phyloP scores from a whole-genome alignment of 2,113 vertebrate species.

The Xenopus borealis region DNA sequence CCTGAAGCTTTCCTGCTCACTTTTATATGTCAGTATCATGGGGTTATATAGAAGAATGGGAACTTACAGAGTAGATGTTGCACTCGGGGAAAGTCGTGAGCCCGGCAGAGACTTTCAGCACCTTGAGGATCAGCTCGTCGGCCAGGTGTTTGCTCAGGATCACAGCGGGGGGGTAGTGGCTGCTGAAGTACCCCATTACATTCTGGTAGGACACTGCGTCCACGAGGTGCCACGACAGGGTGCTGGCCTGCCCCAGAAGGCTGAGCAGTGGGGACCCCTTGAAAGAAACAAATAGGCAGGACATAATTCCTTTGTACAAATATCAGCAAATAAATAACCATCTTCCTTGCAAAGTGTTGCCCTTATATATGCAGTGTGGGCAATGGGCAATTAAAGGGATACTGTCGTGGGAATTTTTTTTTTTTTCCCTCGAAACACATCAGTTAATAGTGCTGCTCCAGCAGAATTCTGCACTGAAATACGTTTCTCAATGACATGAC shows the following conservation, averaged over 20 bases:
- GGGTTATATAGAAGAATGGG: no score
- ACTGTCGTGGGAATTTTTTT: no score
- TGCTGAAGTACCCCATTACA: slow-evolving; percentile 82
- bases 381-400: no score
- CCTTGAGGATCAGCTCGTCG: slow-evolving; percentile 76
- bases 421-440: no score
- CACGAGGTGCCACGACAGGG: slow-evolving; percentile 89
- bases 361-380: no score
- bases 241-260: slow-evolving; percentile 84
- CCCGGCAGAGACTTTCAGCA: slow-evolving; percentile 84
- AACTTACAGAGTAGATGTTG: slow-evolving; percentile 76
- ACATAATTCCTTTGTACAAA: not conserved
- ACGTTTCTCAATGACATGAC: no score
- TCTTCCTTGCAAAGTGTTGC: no score
- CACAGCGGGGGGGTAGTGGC: slow-evolving; percentile 83
- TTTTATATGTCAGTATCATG: no score
- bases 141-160: slow-evolving; percentile 76
- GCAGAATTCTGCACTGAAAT: no score
- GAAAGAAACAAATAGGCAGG: slow-evolving; percentile 17
- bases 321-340: no score
- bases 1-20: no score
- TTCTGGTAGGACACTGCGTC: slow-evolving; percentile 82
- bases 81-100: slow-evolving; percentile 67
- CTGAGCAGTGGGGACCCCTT: slow-evolving; percentile 85
- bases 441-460: no score